Base-by-base conservation (phyloP, 2,888 invertebrate genomes). In the Ectobius pallidus region DNA sequence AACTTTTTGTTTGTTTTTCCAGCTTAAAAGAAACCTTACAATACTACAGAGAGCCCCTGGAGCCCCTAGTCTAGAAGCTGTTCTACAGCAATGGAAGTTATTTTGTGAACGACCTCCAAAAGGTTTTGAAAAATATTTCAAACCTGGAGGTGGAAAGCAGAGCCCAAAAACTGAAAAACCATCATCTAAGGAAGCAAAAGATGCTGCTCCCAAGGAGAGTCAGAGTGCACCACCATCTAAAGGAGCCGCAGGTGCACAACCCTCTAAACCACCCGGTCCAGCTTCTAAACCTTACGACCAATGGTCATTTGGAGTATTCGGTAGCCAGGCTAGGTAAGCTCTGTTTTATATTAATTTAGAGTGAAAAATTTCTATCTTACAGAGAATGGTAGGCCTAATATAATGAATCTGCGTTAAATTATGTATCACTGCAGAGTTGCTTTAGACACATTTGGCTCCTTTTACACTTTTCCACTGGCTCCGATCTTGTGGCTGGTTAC, bases 51-150 rank as follows among this genome's bases (percentile, higher is more conserved):
- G 80, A 78, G 78, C 78, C 77, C 83, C 80, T 30, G 87, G 88
- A 78, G 84, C 85, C 76, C 86, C 86, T 78, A 86, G 85, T 76
- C 77, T 89, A 79, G 86, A 88, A 83, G 85, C 85, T 77, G 85
- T 90, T 77, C 82, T 89, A 81, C 87, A 88, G 79, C 86, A 91
- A 78, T 92, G 87, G 85, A 83, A 81, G 77, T 76, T 87, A 72
- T 87, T 93, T 78, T 91, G 92, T 80, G 90, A 92, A 78, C 91
- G 92, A 79, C 92, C 93, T 16, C 96, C 96, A 0, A 96, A 96
- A 84, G 97, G 97, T 0, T 97, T 97, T 83, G 97, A 96, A 81
- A 96, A 97, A 80, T 96, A 93, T 82, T 97, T 94, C 79, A 89
- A 91, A 80, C 91, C 91, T 9, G 87, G 88, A 71, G 78, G 79